A percentile compares a stretch with the other conserved stretches of the same genome.
phyloP scores from a whole-genome alignment of 2,888 invertebrate species.

The Notocelia uddmanniana region DNA sequence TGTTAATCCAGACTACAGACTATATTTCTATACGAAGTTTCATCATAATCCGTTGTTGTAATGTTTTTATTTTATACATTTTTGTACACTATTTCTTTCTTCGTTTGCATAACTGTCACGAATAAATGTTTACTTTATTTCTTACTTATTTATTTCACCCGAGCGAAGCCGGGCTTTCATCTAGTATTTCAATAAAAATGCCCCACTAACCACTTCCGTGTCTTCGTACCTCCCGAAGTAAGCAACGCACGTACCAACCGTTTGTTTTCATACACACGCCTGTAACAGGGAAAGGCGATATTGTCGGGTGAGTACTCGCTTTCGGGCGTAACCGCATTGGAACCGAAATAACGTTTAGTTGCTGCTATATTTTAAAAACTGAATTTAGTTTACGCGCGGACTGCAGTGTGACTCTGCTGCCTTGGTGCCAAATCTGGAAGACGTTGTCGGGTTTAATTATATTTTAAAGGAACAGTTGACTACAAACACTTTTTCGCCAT shows the following conservation, averaged over 20 bases:
- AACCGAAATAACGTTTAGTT: slow-evolving; percentile 48
- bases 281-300: slow-evolving; percentile 53
- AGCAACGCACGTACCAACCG: slow-evolving; percentile 58
- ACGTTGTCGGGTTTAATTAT: background rate
- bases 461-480: background rate
- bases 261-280: slow-evolving; percentile 63
- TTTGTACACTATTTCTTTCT: no score
- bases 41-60: no score
- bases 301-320: slow-evolving; percentile 48
- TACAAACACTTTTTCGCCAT: no score
- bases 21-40: no score
- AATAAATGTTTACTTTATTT: no score
- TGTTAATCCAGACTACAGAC: no score
- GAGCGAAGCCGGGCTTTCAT: no score
- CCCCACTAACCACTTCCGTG: background rate
- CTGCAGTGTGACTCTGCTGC: background rate
- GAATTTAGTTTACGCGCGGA: slow-evolving; percentile 28
- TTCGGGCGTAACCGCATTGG: slow-evolving; percentile 46
- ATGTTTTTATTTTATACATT: no score
- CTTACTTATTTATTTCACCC: no score
- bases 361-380: slow-evolving; percentile 45
- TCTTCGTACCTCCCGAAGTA: slow-evolving; percentile 27
- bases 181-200: no score
- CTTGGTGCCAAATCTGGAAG: background rate
- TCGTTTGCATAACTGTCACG: no score